Evolutionary conservation across 2,888 invertebrate species (phyloP), one percentile per base, ranked within the genome.

Genomic region (Masnerella sp.): DNA sequence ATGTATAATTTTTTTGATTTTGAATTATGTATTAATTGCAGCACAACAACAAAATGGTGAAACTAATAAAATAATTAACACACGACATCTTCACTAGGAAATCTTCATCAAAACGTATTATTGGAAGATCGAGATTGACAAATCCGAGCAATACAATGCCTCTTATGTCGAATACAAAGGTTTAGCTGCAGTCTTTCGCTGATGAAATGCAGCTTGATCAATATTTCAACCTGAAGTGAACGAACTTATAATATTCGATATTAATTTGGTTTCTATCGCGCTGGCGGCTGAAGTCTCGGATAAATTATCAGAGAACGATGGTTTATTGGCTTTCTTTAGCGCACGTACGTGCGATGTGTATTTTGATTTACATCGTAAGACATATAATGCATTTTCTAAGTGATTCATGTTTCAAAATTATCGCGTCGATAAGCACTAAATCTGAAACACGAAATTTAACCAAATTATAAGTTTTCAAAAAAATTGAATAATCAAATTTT

Each of bases 251-350:
- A 54, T 61, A 54, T 54, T 61, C 40, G 54, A 61, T 61, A 69
- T 61, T 52, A 69, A 69, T 61, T 52, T 28, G 20, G 47, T 47
- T 54, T 38, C 54, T 69, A 30, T 61, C 52, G 51, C 18, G 22
- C 38, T 36, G 14, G 12, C 9, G 30, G 20, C 11, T 43, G 34
- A 51, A 52, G 52, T 43, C 34, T 43, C 12, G 38, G 52, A 52
- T 68, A 52, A 68, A 59, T 52, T 51, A 59, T 59, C 59, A 59
- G 58, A 32, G 42, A 42, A 51, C 30, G 25, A 43, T 58, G 42
- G 42, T 58, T 58, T 65, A 67, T 67, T 67, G 58, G 52, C 28
- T 43, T 68, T 52, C 42, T 67, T 67, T 67, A 40, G 40, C 49
- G 11, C 36, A 20, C 22, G 25, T 52, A 15, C 18, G 38, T 42